phyloP scores from a whole-genome alignment of 1,140 invertebrate species.

The Mya arenaria region DNA sequence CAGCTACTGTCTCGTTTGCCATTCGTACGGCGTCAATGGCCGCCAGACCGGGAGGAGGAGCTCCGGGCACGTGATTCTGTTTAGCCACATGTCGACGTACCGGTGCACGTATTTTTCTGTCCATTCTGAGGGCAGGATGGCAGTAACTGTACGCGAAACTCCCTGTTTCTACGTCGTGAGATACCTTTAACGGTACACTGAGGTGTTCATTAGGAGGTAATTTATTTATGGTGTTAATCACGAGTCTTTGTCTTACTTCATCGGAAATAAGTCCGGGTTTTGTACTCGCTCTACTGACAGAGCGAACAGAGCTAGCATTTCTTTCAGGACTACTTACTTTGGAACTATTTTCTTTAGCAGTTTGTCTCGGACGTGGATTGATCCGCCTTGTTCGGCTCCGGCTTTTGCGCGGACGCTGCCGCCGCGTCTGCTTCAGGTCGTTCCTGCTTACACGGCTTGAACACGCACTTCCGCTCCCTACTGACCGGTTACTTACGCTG shows the following conservation, averaged over 20 bases:
- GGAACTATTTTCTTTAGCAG: slow-evolving; percentile 7
- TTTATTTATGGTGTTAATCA: background rate
- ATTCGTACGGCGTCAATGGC: slow-evolving; percentile 36
- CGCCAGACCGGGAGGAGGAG: background rate
- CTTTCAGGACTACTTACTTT: slow-evolving; percentile 31
- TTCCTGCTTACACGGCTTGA: background rate
- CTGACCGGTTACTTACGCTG: slow-evolving; percentile 1
- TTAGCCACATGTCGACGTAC: too few relatives aligned
- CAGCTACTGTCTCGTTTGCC: slow-evolving; percentile 10
- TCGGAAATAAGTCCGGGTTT: background rate
- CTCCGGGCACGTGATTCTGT: too few relatives aligned
- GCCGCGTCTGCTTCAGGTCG: background rate
- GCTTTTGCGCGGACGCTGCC: background rate
- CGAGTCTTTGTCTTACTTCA: background rate
- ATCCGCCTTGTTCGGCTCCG: slow-evolving; percentile 21
- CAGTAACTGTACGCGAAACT: slow-evolving; percentile 27
- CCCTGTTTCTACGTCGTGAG: background rate
- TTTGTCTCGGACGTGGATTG: background rate
- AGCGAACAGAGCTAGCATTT: background rate
- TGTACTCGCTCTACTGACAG: slow-evolving; percentile 4
- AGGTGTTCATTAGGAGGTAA: background rate
- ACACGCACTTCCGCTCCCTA: slow-evolving; percentile 10
- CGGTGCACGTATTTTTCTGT: background rate
- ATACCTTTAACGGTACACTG: background rate
- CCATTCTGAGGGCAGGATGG: background rate